phyloP scores from a whole-genome alignment of 64 coral and sea anemone species.

The Montipora sp. region DNA sequence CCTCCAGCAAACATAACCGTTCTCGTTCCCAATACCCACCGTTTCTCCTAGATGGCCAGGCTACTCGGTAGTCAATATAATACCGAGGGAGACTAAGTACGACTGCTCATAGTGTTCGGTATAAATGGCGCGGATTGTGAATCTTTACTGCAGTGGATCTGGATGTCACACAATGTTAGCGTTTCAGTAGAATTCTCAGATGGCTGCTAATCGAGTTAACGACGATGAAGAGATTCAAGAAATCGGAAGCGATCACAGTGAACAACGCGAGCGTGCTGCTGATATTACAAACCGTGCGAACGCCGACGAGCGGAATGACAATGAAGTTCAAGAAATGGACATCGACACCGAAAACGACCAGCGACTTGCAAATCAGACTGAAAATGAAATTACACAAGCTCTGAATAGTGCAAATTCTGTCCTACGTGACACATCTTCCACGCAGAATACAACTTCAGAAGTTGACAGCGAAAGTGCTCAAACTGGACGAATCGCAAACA shows the following conservation, averaged over 20 bases:
- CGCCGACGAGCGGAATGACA: background rate
- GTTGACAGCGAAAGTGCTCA: background rate
- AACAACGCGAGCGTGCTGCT: background rate
- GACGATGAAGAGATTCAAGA: background rate
- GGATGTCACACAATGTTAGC: background rate
- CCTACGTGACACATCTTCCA: background rate
- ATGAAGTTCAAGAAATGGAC: constrained; percentile 33
- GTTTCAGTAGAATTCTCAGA: background rate
- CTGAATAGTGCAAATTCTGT: background rate
- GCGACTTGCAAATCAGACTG: background rate
- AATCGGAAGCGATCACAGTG: background rate
- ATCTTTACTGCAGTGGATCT: background rate
- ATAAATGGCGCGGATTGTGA: constrained; percentile 48
- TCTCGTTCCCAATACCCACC: too few relatives aligned
- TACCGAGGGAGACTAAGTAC: background rate
- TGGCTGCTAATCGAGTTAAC: background rate
- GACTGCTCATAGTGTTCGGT: background rate
- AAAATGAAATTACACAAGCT: background rate
- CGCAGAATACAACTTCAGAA: background rate
- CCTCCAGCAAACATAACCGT: too few relatives aligned
- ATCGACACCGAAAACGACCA: background rate
- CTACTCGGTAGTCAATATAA: too few relatives aligned
- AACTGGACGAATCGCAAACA: background rate
- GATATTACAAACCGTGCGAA: background rate
- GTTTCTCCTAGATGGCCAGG: too few relatives aligned